Percentiles rank a stretch among this genome's conserved stretches.
Evolutionary conservation across 2,888 invertebrate genomes (phyloP).

Genomic region (Caenorhabditis panamensis): DNA sequence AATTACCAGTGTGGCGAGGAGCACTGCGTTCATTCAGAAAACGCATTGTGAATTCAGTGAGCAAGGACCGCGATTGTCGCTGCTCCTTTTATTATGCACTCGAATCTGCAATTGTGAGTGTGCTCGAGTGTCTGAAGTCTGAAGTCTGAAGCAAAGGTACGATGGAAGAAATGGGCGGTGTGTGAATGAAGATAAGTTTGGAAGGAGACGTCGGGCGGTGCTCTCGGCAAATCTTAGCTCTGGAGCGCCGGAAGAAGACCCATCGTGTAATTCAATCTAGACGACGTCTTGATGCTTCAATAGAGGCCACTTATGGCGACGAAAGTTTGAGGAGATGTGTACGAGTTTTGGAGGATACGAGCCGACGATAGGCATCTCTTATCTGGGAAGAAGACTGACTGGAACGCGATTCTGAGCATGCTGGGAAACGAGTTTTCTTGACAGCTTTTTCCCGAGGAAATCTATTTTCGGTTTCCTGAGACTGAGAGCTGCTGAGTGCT

Average conservation of each 20-base stretch:
- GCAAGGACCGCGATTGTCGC: background rate
- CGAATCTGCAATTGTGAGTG: constrained; percentile 59
- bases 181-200: constrained; percentile 45
- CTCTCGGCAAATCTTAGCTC: constrained; percentile 23
- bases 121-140: constrained; percentile 8
- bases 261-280: constrained; percentile 62
- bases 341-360: background rate
- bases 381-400: constrained; percentile 23
- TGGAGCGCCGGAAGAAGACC: constrained; percentile 51
- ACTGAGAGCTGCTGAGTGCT: background rate
- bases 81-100: constrained; percentile 50
- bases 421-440: constrained; percentile 39
- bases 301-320: constrained; percentile 59
- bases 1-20: constrained; percentile 59
- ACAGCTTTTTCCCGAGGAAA: constrained; percentile 16
- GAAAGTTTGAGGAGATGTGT: constrained; percentile 44
- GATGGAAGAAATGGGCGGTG: background rate
- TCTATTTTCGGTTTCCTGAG: constrained; percentile 16
- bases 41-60: constrained; percentile 54
- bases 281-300: constrained; percentile 61
- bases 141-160: constrained; percentile 10
- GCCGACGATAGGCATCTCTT: background rate
- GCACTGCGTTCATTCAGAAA: constrained; percentile 61
- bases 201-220: constrained; percentile 18
- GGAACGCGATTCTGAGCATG: constrained; percentile 23